Percentiles rank a stretch among this genome's conserved stretches.
Evolutionary conservation across 2,113 vertebrate species (phyloP).

Genomic region (Glaucidium brasilianum): DNA sequence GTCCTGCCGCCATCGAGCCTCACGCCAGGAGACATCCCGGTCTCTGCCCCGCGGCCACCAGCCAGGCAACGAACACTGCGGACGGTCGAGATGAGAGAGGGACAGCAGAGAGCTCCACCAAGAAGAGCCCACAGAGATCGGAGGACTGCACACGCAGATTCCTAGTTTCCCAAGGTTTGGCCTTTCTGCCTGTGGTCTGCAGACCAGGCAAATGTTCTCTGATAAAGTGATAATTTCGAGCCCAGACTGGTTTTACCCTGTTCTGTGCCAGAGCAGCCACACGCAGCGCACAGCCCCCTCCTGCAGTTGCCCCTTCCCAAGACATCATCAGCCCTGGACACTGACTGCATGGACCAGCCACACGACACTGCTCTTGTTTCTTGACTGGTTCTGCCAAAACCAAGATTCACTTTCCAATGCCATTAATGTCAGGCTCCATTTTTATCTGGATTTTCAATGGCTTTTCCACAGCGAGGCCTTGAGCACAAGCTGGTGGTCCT

Average conservation of each 20-base stretch:
- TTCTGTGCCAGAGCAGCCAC: background rate
- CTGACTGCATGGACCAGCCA: background rate
- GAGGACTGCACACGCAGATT: background rate
- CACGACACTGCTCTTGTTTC: background rate
- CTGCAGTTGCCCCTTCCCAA: too few species aligned
- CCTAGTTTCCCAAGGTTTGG: background rate
- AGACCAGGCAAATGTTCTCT: background rate
- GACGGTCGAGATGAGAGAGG: background rate
- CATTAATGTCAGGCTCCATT: background rate
- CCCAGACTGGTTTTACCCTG: background rate
- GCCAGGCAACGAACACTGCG: background rate
- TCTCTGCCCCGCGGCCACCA: background rate
- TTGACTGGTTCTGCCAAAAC: background rate
- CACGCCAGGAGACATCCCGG: too few species aligned
- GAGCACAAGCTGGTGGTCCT: background rate
- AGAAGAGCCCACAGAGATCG: too few species aligned
- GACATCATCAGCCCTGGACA: fast-evolving
- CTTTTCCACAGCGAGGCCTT: background rate
- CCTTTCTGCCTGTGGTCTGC: too few species aligned
- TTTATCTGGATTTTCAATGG: background rate
- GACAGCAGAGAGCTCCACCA: background rate
- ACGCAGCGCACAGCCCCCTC: fast-evolving
- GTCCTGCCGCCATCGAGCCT: too few species aligned
- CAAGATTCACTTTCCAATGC: background rate
- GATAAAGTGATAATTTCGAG: background rate